These are phyloP conservation scores for Xiphophorus couchianus DNA, from an alignment of 2,113 vertebrate genomes.

Conservation along the genomic window DNA sequence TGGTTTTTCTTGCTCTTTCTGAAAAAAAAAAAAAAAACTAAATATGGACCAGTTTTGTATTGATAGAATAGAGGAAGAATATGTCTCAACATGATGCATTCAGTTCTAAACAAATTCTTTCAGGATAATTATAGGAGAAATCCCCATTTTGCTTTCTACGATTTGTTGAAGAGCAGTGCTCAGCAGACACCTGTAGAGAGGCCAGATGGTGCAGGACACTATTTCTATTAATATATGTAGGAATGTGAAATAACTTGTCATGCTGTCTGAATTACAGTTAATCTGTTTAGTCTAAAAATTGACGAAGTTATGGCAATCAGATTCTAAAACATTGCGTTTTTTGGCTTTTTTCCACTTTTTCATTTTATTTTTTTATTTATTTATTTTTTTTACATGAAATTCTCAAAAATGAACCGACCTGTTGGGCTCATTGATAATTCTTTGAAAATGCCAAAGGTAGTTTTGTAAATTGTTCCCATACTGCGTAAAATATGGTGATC, in stretches of 20 bases:
- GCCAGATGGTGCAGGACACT: neutral
- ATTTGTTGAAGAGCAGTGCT: neutral
- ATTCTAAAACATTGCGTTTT: neutral
- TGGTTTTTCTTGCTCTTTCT: conserved; percentile 5
- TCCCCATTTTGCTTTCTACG: conserved; percentile 21
- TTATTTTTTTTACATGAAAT: neutral
- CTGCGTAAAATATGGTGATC: too few species aligned
- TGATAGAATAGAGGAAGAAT: conserved; percentile 17
- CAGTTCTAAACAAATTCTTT: conserved; percentile 34
- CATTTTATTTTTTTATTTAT: neutral
- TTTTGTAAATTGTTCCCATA: too few species aligned
- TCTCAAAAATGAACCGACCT: too few species aligned
- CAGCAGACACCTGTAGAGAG: neutral
- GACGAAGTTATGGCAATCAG: neutral
- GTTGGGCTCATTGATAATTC: too few species aligned
- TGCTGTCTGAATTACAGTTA: neutral
- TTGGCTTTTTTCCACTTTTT: neutral
- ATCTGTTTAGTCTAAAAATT: conserved; percentile 3
- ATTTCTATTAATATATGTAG: neutral
- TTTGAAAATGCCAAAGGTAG: too few species aligned
- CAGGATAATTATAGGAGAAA: conserved; percentile 38
- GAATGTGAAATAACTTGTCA: neutral
- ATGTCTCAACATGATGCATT: conserved; percentile 3
- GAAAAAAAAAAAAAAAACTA: neutral
- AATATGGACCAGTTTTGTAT: conserved; percentile 16